Base-by-base conservation (phyloP, 1,140 invertebrate genomes). In the Chlorops oryzae region DNA sequence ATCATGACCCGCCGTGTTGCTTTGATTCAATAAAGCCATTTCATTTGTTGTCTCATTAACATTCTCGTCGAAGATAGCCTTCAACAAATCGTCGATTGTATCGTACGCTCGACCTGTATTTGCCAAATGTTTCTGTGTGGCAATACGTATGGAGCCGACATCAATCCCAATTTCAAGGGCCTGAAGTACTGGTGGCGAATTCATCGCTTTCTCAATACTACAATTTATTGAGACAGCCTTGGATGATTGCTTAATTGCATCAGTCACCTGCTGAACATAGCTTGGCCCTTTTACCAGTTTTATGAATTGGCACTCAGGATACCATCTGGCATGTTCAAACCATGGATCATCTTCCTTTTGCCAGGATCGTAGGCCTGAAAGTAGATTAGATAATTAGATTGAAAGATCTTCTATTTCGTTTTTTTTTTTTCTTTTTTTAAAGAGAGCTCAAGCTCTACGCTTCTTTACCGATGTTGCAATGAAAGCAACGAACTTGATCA, bases 271-370 rank as follows among this genome's bases (percentile, higher is more conserved):
- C 21, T 82, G 77, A 12, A 92, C 79, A 70, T 86, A 95, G 9
- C 86, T 78, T 47, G 82, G 79, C 21, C 90, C 90, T 70, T 90
- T 91, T 10, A 86, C 79, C 43, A 91, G 77, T 25, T 78, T 70
- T 21, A 95, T 77, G 71, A 84, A 94, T 3, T 79, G 80, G 74
- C 92, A 96, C 56, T 81, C 79, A 3, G 88, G 83, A 75, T 91
- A 94, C 89, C 89, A 94, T 60, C 82, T 79, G 10, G 88, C 90
- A 74, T 96, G 93, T 67, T 96, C 92, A 37, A 80, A 75, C 91
- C 90, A 94, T 10, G 90, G 88, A 64, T 90, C 83, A 70, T 96
- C 92, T 15, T 80, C 79, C 28, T 79, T 75, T 70, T 90, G 84
- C 92, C 92, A 97, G 61, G 86, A 84, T 52, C 84, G 78, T 20